Conservation (phyloP, 2,113 vertebrate species). For the Rattus norvegicus region GRCr8 NC_086037.1:36807501-36808000, state of each 20-base stretch:
- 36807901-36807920: neutral
- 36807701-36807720: neutral
- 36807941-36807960: neutral
- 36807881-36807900: neutral
- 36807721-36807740: neutral
- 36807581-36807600: neutral
- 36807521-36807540: neutral
- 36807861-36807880: neutral
- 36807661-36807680: neutral
- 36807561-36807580: neutral
- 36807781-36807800: neutral
- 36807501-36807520: neutral
- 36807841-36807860: neutral
- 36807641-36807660: neutral
- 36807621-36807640: neutral
- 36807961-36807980: neutral
- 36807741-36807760: neutral
- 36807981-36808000: neutral
- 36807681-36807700: neutral
- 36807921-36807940: neutral
- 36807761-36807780: neutral
- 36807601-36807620: neutral
- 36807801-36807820: neutral
- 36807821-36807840: neutral
- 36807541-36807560: fast-evolving